Evolutionary conservation across 2,113 vertebrate species (phyloP).

Genomic region (Terrapene triunguis): DNA sequence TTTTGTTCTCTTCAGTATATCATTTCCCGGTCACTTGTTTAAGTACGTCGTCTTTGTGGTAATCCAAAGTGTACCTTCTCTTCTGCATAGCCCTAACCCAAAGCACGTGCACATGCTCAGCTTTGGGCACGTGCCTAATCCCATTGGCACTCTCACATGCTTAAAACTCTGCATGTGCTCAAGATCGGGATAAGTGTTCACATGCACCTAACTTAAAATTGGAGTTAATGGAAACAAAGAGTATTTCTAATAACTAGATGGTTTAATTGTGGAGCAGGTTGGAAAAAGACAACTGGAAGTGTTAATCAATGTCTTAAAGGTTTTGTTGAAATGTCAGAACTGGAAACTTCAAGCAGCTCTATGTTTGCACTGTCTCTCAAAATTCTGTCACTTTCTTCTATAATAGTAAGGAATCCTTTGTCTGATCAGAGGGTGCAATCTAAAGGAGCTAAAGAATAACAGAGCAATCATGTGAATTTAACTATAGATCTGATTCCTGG

Average conservation of each 20-base stretch:
- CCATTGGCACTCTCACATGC: not conserved
- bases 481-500: not conserved
- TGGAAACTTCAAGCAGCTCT: not conserved
- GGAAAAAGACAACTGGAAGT: not conserved
- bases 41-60: not conserved
- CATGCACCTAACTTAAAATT: not conserved
- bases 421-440: not conserved
- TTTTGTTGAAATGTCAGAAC: not conserved
- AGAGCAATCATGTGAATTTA: not conserved
- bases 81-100: not conserved
- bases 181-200: not conserved
- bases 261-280: not conserved
- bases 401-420: not conserved
- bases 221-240: not conserved
- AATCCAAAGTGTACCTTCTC: not conserved
- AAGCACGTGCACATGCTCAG: not conserved
- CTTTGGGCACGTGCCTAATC: not conserved
- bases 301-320: too few species aligned
- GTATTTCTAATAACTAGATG: not conserved
- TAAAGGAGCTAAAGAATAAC: not conserved
- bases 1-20: not conserved
- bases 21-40: slow-evolving; percentile 48
- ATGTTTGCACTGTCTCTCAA: not conserved
- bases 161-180: not conserved
- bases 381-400: not conserved